phyloP scores from a whole-genome alignment of 2,113 vertebrate genomes.

The Saccopteryx leptura region DNA sequence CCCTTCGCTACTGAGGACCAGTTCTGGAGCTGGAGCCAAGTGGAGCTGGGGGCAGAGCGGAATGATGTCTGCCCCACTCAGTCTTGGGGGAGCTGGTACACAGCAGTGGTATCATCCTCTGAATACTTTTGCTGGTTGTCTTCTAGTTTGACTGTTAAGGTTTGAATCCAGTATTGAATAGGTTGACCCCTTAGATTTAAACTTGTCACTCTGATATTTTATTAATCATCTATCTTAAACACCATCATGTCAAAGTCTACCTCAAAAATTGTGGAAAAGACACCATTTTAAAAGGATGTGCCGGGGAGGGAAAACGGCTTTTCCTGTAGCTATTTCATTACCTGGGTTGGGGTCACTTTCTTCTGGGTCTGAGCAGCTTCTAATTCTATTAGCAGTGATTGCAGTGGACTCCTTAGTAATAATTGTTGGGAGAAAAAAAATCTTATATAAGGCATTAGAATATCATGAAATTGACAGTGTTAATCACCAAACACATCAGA shows the following conservation, averaged over 20 bases:
- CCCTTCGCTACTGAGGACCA: neutral
- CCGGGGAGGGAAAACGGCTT: neutral
- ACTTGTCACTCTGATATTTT: neutral
- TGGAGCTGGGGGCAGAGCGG: neutral
- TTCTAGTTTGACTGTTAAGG: neutral
- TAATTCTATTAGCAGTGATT: neutral
- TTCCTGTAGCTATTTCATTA: neutral
- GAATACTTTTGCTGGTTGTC: neutral
- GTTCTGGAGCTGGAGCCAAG: neutral
- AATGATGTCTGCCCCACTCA: neutral
- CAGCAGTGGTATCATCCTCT: neutral
- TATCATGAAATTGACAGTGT: neutral
- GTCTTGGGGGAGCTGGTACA: neutral
- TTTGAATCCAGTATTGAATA: neutral
- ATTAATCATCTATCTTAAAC: neutral
- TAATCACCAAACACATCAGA: neutral
- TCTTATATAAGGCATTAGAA: neutral
- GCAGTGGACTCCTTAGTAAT: neutral
- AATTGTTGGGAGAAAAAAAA: neutral
- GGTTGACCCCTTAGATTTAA: neutral
- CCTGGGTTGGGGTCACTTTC: neutral
- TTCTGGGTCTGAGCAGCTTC: neutral
- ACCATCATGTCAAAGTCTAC: neutral
- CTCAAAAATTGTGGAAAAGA: neutral
- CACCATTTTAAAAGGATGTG: neutral